Conservation (phyloP, 2,888 invertebrate genomes). For the Aromia moschata region DNA sequence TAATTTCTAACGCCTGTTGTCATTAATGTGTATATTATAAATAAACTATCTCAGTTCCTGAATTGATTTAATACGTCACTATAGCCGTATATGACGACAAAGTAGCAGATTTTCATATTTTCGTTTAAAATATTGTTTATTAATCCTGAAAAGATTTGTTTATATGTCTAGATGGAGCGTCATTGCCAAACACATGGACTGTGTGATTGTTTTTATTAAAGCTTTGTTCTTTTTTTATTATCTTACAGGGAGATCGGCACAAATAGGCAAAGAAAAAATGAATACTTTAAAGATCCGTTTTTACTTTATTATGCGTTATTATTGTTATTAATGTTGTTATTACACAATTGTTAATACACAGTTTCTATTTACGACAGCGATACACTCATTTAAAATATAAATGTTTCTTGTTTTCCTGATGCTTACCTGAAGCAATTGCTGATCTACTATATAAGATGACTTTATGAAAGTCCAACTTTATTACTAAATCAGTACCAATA, state of each 20-base stretch:
- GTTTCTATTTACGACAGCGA: too few species aligned
- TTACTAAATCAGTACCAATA: too few species aligned
- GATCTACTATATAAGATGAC: too few species aligned
- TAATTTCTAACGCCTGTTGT: slow-evolving; percentile 23
- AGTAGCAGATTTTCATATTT: slow-evolving; percentile 23
- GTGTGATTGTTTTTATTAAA: slow-evolving; percentile 24
- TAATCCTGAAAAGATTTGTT: slow-evolving; percentile 23
- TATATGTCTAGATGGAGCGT: slow-evolving; percentile 28
- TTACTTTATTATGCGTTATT: too few species aligned
- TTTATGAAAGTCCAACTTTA: too few species aligned
- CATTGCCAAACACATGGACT: slow-evolving; percentile 29
- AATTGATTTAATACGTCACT: slow-evolving; percentile 20
- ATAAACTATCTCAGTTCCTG: slow-evolving; percentile 21
- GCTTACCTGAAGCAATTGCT: too few species aligned
- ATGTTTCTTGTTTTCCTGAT: too few species aligned
- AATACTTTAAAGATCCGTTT: too few species aligned
- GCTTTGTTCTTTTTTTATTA: slow-evolving; percentile 10
- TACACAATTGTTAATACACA: too few species aligned
- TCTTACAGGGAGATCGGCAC: slow-evolving; percentile 1
- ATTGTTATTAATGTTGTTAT: too few species aligned
- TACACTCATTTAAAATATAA: too few species aligned
- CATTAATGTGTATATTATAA: slow-evolving; percentile 14
- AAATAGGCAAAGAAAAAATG: too few species aligned
- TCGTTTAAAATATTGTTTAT: slow-evolving; percentile 16
- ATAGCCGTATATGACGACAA: slow-evolving; percentile 21